Evolutionary conservation across 2,797 vertebrate genomes (phyloP).

Genomic region (Megaceryle alcyon): DNA sequence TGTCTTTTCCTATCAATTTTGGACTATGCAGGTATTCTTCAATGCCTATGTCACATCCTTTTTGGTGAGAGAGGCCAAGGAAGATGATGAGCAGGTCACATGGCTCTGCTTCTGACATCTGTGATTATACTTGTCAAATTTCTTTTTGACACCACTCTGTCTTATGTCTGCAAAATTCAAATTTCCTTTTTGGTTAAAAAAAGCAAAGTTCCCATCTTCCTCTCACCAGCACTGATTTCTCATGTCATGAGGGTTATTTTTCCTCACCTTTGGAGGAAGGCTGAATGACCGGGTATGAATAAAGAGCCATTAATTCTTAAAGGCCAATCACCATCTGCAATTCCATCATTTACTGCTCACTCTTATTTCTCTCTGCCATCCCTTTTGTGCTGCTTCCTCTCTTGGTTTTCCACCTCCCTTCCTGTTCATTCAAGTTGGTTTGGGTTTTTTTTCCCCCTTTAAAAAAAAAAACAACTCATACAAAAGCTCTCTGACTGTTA

Average conservation of each 20-base stretch:
- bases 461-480: too few relatives aligned
- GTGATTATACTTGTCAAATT: neutral
- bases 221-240: neutral
- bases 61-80: neutral
- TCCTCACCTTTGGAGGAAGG: slow-evolving; percentile 9
- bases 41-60: neutral
- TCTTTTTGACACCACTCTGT: neutral
- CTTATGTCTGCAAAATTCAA: neutral
- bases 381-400: neutral
- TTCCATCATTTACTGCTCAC: neutral
- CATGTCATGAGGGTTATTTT: neutral
- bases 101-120: neutral
- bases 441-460: neutral
- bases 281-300: slow-evolving; percentile 21
- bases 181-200: accelerated
- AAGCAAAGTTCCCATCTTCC: neutral
- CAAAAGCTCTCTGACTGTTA: neutral
- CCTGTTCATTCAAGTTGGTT: neutral
- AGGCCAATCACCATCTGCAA: slow-evolving; percentile 30
- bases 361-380: neutral
- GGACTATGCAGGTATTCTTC: neutral
- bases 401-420: neutral
- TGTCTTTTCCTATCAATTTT: neutral
- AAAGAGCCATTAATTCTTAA: slow-evolving; percentile 44
- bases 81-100: neutral